These are phyloP conservation scores for Limulus polyphemus DNA, from an alignment of 2,888 invertebrate species.

Conservation along the genomic window DNA sequence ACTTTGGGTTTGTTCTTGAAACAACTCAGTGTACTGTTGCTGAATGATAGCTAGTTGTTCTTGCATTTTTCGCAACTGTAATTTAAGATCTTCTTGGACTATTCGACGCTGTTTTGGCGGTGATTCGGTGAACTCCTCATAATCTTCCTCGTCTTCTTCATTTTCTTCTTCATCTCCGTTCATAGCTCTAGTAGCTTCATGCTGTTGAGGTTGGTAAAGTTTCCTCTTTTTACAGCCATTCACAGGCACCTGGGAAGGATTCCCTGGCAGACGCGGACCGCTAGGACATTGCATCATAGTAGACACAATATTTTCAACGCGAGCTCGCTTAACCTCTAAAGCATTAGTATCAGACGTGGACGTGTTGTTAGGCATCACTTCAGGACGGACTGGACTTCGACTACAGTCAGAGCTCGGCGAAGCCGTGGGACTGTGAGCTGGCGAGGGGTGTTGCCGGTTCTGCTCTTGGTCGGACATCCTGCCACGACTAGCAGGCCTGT, in stretches of 20 bases:
- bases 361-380: constrained; percentile 5
- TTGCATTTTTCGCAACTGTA: constrained; percentile 47
- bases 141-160: constrained; percentile 40
- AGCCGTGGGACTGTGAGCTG: neutral
- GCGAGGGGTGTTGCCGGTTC: constrained; percentile 6
- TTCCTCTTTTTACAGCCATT: constrained; percentile 93
- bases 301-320: constrained; percentile 89
- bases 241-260: constrained; percentile 50
- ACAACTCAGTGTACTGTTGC: constrained; percentile 74
- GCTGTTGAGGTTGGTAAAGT: constrained; percentile 88
- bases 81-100: constrained; percentile 47
- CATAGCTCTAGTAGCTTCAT: constrained; percentile 35
- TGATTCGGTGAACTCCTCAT: constrained; percentile 45
- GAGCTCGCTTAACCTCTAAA: constrained; percentile 56
- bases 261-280: constrained; percentile 4
- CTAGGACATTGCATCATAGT: constrained; percentile 50
- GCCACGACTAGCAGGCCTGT: constrained; percentile 41
- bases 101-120: constrained; percentile 36
- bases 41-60: constrained; percentile 59
- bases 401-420: neutral
- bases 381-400: neutral
- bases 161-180: constrained; percentile 19
- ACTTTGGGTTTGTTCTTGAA: constrained; percentile 32
- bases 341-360: constrained; percentile 1
- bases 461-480: constrained; percentile 8